Base-by-base conservation (phyloP, 2,113 vertebrate genomes). In the Protobothrops mucrosquamatus region DNA sequence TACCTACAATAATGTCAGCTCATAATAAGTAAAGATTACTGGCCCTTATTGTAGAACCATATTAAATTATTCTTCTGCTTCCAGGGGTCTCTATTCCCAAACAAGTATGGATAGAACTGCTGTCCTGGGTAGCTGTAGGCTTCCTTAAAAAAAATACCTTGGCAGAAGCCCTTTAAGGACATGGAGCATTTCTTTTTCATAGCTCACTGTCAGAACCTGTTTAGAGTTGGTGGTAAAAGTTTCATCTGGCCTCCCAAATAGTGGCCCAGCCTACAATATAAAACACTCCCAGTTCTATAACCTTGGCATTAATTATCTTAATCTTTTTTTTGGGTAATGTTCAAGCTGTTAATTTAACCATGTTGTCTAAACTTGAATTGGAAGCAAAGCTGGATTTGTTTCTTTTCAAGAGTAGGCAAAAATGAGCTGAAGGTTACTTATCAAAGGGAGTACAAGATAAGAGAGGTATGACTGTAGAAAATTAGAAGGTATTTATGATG, bases 241-340 rank as follows among this genome's bases (percentile, higher is more conserved):
- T 96, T 97, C 95, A 95, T 97, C 96, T 97, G 96, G 96, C 96
- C 97, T 97, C 96, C 96, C 96, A 97, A 96, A 96, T 87, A 97
- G 96, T 97, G 94, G 97, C 97, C 96, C 97, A 96, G 93, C 97
- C 97, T 97, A 96, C 94, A 96, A 93, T 97, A 96, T 94, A 97
- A 96, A 97, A 97, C 97, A 97, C 96, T 97, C 96, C 94, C 96
- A 93, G 94, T 97, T 97, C 96, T 97, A 96, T 97, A 96, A 97
- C 97, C 96, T 97, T 97, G 97, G 96, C 97, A 97, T 97, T 97
- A 97, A 97, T 97, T 97, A 97, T 95, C 96, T 92, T 97, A 97
- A 97, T 97, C 97, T 97, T 96, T 46, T 96, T 86, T 87, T 61
- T 57, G 26, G 4, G 94, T 97, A 97, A 96, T 96, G 97, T 96